phyloP scores from a whole-genome alignment of 2,113 vertebrate species.

The Ceyx margarethae region DNA sequence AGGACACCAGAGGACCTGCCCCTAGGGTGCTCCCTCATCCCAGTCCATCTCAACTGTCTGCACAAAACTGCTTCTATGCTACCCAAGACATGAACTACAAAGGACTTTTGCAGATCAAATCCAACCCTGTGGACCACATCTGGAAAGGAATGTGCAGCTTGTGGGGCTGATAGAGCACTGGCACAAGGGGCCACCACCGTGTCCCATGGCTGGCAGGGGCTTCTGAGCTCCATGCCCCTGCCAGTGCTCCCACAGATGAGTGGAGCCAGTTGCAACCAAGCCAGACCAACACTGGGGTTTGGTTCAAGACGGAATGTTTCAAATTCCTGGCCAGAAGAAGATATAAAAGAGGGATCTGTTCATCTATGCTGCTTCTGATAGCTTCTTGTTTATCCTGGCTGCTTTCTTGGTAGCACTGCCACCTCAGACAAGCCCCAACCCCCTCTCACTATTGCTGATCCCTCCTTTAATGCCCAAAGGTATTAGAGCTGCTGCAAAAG shows the following conservation, averaged over 20 bases:
- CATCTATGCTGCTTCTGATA: not conserved
- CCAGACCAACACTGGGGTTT: not conserved
- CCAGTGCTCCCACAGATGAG: not conserved
- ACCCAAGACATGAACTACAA: not conserved
- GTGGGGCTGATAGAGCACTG: not conserved
- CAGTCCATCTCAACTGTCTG: not conserved
- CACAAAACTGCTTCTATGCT: not conserved
- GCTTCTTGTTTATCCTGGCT: not conserved
- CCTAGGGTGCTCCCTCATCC: not conserved
- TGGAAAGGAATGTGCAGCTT: not conserved
- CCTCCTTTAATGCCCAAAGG: no score
- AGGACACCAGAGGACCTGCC: not conserved
- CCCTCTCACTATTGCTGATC: not conserved
- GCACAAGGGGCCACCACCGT: not conserved
- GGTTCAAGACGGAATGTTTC: rapidly evolving
- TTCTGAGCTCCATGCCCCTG: not conserved
- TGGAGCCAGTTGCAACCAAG: not conserved
- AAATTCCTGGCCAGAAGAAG: not conserved
- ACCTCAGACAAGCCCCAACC: not conserved
- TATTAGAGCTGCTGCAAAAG: not conserved
- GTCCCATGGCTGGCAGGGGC: rapidly evolving
- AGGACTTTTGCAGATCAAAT: not conserved
- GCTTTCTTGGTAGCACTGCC: not conserved
- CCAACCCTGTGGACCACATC: no score
- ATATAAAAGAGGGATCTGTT: not conserved